A percentile compares a stretch with the other conserved stretches of the same genome.
These are phyloP conservation scores for Lasioglossum villosulum DNA, from an alignment of 2,888 invertebrate species.

Conservation along the genomic window DNA sequence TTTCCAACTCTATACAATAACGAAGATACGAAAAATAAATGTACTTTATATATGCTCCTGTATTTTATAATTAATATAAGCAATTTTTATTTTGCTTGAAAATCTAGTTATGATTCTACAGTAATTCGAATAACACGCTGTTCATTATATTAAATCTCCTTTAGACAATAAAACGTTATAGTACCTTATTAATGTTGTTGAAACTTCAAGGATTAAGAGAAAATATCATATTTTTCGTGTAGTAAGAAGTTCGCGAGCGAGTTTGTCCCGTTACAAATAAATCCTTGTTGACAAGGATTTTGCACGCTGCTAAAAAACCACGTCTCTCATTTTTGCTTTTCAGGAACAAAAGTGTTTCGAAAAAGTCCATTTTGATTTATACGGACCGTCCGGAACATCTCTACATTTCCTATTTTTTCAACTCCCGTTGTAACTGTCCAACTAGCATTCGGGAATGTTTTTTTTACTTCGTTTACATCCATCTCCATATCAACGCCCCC, in stretches of 20 bases:
- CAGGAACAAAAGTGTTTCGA: neutral
- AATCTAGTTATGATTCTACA: no score
- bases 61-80: no score
- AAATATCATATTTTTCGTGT: neutral
- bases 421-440: neutral
- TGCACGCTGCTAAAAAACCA: neutral
- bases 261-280: neutral
- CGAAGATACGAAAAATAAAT: no score
- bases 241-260: neutral
- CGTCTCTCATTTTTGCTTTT: neutral
- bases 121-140: no score
- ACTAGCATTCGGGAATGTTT: neutral
- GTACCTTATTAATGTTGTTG: neutral
- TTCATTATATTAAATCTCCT: neutral
- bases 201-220: neutral
- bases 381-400: neutral
- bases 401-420: neutral
- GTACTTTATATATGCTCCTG: no score
- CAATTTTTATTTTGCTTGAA: no score
- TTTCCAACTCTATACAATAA: no score
- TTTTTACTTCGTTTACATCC: neutral
- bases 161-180: neutral
- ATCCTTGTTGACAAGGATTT: neutral
- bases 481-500: neutral
- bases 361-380: constrained; percentile 1